Evolutionary conservation across 2,888 invertebrate species (phyloP).

Genomic region (Pegoplata infirma): DNA sequence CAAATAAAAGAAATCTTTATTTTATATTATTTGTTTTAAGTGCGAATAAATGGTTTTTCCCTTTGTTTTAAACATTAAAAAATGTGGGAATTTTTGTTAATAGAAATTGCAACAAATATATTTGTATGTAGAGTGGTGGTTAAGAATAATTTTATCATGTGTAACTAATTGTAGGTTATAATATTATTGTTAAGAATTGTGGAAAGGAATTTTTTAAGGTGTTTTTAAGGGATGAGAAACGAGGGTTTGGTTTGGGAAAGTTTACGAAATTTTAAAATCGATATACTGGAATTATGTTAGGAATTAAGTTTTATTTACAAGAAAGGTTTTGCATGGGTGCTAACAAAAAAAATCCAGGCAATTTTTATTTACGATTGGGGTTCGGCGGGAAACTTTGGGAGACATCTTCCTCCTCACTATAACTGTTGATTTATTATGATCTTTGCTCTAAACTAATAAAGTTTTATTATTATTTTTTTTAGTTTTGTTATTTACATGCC

Average conservation of each 20-base stretch:
- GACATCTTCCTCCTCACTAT: too few species aligned
- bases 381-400: too few species aligned
- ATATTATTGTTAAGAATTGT: not conserved
- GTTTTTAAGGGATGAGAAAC: conserved; percentile 21
- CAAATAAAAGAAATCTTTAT: conserved; percentile 22
- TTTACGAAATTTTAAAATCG: not conserved
- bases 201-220: conserved; percentile 12
- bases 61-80: not conserved
- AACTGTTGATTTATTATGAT: too few species aligned
- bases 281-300: too few species aligned
- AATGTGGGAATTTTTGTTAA: conserved; percentile 37
- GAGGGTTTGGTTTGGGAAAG: not conserved
- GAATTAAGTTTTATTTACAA: too few species aligned
- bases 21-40: conserved; percentile 46
- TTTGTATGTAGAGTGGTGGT: too few species aligned
- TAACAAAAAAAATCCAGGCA: too few species aligned
- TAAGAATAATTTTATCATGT: conserved; percentile 16
- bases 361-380: too few species aligned
- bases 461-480: too few species aligned
- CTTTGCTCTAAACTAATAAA: too few species aligned
- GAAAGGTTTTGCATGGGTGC: too few species aligned
- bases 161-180: conserved; percentile 53
- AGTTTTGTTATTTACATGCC: too few species aligned
- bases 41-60: conserved; percentile 52
- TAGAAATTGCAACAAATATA: conserved; percentile 17